A percentile compares a stretch with the other conserved stretches of the same genome.
Evolutionary conservation across 2,113 vertebrate species (phyloP).

Genomic region (Cephalopterus ornatus): DNA sequence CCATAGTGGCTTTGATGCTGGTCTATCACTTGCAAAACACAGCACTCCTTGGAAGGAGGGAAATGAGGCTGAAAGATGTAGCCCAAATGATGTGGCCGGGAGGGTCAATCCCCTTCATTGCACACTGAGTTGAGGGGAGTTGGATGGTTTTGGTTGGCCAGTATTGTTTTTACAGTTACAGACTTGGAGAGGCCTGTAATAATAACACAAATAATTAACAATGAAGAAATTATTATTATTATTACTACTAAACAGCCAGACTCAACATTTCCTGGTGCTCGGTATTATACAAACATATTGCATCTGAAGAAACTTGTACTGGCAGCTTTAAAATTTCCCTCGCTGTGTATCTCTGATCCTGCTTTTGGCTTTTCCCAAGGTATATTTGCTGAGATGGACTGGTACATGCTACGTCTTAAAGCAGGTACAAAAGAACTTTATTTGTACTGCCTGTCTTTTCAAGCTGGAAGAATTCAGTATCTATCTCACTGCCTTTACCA

Average conservation of each 20-base stretch:
- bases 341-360: background rate
- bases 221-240: background rate
- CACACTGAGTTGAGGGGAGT: background rate
- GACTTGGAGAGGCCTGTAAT: background rate
- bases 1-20: background rate
- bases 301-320: background rate
- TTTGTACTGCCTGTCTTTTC: constrained; percentile 54
- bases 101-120: background rate
- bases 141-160: background rate
- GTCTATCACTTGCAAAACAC: background rate
- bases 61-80: background rate
- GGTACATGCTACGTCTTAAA: background rate
- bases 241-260: background rate
- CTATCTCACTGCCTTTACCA: constrained; percentile 22
- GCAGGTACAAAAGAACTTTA: constrained; percentile 34
- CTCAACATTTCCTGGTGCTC: background rate
- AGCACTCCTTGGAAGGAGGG: background rate
- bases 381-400: background rate
- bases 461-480: constrained; percentile 42
- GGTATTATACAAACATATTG: background rate
- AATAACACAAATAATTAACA: background rate
- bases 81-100: background rate
- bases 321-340: background rate
- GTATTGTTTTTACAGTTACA: background rate
- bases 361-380: constrained; percentile 23